Evolutionary conservation across 2,113 vertebrate genomes (phyloP), one percentile per base, ranked within the genome.

Genomic region (Cichladusa arquata): DNA sequence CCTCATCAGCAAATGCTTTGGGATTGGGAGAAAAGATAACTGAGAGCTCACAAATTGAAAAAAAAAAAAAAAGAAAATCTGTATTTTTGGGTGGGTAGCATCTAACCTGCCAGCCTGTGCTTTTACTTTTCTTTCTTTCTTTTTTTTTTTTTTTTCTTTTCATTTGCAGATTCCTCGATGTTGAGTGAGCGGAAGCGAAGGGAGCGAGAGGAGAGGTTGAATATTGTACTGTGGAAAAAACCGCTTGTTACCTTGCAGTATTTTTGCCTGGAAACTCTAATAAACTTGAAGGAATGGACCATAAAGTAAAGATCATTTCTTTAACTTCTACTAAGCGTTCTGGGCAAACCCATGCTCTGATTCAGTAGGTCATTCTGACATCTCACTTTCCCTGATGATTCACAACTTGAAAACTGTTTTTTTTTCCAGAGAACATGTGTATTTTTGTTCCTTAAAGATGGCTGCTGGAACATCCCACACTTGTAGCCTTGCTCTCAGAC

Each of bases 201-300:
- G 89, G 99, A 99, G 57, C 98, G 98, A 81, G 98, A 99, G 93
- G 99, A 99, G 86, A 98, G 99, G 61, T 97, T 98, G 88, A 98
- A 98, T 85, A 98, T 99, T 97, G 98, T 99, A 26, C 96, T 99
- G 40, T 99, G 99, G 99, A 99, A 96, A 97, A 98, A 98, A 84
- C 99, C 99, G 4, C 79, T 99, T 38, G 96, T 98, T 97, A 99
- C 99, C 86, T 97, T 99, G 91, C 98, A 99, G 97, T 99, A 99
- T 98, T 99, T 99, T 97, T 98, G 98, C 93, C 97, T 99, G 97
- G 99, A 99, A 98, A 98, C 98, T 24, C 98, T 99, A 96, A 93
- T 99, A 97, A 98, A 98, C 97, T 98, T 99, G 97, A 99, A 99
- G 98, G 99, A 99, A 96, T 99, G 97, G 99, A 99, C 99, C 70